Evolutionary conservation across 2,888 invertebrate species (phyloP), one percentile per base, ranked within the genome.

Genomic region (Caradrina clavipalpis): DNA sequence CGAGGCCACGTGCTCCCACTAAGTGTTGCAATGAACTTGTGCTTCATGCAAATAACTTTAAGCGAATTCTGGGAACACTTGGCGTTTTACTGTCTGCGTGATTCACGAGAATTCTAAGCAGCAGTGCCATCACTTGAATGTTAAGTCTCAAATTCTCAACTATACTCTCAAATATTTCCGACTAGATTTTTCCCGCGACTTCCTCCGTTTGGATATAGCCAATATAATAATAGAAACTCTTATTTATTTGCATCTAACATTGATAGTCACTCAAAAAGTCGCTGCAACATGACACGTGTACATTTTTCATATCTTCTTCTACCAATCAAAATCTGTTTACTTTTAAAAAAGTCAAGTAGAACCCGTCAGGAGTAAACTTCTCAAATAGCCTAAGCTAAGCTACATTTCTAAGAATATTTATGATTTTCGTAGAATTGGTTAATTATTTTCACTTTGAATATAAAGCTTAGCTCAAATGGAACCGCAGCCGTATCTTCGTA

Each of bases 21-120:
- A 66, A 78, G 60, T 78, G 76, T 76, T 61, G 65, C 61, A 72
- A 78, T 69, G 63, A 61, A 67, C 73, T 57, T 69, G 58, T 64
- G 57, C 59, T 54, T 62, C 17, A 57, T 63, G 55, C 51, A 15
- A 65, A 71, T 60, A 60, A 50, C 53, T 63, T 69, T 42, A 42
- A 42, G 42, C 42, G 13, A 42, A 42, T 42, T 68, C 73, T 61
- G 19, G 47, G 57, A 76, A 71, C 35, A 42, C 64, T 56, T 56
- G 22, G 45, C n/a, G 10, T 57, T 62, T 58, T 61, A 60, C 57
- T 17, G 17, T 22, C 47, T 58, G 55, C 42, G 8, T 2, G 70
- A 58, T 22, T 62, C 17, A 17, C 17, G 22, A 11, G 8, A 26
- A 45, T 53, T 76, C 65, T 47, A 57, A 47, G 42, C 49, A 65